Evolutionary conservation across 2,113 vertebrate genomes (phyloP).

Genomic region (Ophiodon elongatus): DNA sequence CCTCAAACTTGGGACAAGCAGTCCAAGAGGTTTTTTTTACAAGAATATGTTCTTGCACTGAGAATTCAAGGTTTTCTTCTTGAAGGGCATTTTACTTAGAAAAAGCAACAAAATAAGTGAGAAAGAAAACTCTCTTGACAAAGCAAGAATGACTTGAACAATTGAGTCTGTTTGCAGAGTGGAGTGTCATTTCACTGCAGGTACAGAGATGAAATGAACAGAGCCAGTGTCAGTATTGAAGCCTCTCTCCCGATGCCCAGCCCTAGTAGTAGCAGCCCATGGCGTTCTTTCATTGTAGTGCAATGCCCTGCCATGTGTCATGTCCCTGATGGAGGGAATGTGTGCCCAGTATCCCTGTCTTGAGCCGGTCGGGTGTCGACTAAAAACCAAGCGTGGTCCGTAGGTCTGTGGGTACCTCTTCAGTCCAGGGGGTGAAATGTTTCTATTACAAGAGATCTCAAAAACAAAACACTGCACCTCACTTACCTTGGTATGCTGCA

Average conservation of each 20-base stretch:
- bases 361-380: conserved; percentile 51
- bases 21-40: conserved; percentile 12
- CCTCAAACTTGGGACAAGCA: background rate
- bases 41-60: conserved; percentile 34
- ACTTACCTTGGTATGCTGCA: conserved; percentile 95
- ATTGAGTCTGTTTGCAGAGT: background rate
- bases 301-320: conserved; percentile 66
- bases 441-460: conserved; percentile 81
- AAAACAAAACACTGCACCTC: conserved; percentile 93
- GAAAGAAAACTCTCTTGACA: background rate
- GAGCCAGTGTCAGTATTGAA: conserved; percentile 62
- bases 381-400: conserved; percentile 41
- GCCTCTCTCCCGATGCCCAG: conserved; percentile 44
- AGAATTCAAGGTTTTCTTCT: conserved; percentile 31
- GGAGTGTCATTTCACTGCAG: conserved; percentile 14
- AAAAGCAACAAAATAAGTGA: background rate
- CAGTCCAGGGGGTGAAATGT: conserved; percentile 75
- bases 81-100: conserved; percentile 41
- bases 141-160: background rate
- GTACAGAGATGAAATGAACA: conserved; percentile 15
- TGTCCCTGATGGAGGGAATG: conserved; percentile 48
- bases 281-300: conserved; percentile 57
- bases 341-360: conserved; percentile 50
- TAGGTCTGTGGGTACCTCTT: conserved; percentile 85
- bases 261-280: conserved; percentile 61